phyloP scores from a whole-genome alignment of 2,113 vertebrate species.

The Cephalopterus ornatus region DNA sequence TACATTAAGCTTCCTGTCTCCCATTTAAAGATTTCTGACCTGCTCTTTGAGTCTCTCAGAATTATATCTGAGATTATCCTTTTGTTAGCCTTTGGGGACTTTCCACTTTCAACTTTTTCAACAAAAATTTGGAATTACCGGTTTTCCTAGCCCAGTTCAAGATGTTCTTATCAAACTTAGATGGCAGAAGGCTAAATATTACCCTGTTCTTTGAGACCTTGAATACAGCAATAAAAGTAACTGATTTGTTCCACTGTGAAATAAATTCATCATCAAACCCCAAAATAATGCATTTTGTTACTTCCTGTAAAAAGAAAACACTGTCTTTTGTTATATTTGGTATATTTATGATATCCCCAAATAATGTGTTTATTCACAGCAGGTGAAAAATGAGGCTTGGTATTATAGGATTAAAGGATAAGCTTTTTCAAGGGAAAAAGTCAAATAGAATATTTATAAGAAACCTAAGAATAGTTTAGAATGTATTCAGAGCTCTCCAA shows the following conservation, averaged over 20 bases:
- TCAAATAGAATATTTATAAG: background rate
- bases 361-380: background rate
- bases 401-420: background rate
- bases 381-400: background rate
- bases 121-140: background rate
- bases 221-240: background rate
- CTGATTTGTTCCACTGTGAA: background rate
- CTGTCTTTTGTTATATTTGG: background rate
- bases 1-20: constrained; percentile 11
- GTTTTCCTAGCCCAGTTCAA: background rate
- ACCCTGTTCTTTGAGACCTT: background rate
- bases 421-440: background rate
- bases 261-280: background rate
- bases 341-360: background rate
- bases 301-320: background rate
- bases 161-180: background rate
- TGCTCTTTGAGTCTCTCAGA: background rate
- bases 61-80: background rate
- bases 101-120: background rate
- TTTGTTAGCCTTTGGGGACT: background rate
- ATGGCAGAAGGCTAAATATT: background rate
- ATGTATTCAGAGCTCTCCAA: background rate
- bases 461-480: background rate
- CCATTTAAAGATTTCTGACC: background rate
- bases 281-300: background rate